These are phyloP conservation scores for Drosophila trichaetosa DNA, from an alignment of 2,888 invertebrate genomes.

Conservation along the genomic window DNA sequence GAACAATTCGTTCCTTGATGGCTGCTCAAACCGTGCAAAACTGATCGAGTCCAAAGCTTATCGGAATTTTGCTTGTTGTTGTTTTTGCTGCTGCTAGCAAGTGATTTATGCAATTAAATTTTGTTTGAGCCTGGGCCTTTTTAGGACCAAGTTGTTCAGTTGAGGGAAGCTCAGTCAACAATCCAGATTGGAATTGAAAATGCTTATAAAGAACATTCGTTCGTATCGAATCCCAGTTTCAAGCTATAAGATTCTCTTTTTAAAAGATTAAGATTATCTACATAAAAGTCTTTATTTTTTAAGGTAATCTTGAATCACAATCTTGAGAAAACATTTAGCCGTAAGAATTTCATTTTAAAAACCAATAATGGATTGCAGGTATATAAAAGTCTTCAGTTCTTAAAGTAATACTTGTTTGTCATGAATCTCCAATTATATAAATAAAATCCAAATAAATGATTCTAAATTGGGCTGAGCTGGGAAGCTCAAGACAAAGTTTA, in stretches of 20 bases:
- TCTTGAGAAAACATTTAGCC: no score
- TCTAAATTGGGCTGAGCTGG: background rate
- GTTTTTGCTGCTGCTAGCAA: conserved; percentile 24
- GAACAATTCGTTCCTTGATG: conserved; percentile 45
- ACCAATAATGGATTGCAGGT: background rate
- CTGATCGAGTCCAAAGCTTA: conserved; percentile 45
- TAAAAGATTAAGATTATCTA: background rate
- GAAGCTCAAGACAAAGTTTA: background rate
- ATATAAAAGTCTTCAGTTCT: no score
- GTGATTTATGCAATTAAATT: conserved; percentile 45
- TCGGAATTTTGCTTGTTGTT: conserved; percentile 26
- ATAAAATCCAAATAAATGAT: background rate
- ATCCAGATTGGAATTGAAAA: background rate
- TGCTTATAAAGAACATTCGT: background rate
- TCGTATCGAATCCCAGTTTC: accelerated
- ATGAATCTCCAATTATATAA: background rate
- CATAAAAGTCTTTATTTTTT: background rate
- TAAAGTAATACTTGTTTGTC: background rate
- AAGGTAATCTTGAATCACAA: no score
- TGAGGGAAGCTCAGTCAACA: background rate
- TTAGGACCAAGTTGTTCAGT: background rate
- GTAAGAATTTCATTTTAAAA: background rate
- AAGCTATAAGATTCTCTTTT: background rate
- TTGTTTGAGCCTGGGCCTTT: background rate
- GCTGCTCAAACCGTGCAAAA: conserved; percentile 33